Evolutionary conservation across 2,113 vertebrate genomes (phyloP).

Genomic region (Clarias magur): DNA sequence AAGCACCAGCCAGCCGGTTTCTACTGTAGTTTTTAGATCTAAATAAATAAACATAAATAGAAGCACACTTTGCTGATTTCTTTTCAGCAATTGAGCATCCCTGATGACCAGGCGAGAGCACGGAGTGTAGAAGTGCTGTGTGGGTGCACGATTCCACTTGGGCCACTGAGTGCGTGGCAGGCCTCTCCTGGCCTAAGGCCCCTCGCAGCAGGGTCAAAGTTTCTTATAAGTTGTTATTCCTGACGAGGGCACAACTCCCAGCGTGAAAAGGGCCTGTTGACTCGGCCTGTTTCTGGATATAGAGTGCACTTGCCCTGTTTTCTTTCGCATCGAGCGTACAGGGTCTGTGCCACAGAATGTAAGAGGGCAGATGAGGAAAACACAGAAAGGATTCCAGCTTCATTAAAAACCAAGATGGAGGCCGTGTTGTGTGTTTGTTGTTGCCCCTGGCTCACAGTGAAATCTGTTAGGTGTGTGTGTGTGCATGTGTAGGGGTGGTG

Average conservation of each 20-base stretch:
- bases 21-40: conserved; percentile 72
- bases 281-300: conserved; percentile 51
- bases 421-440: conserved; percentile 60
- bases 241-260: conserved; percentile 58
- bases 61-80: conserved; percentile 68
- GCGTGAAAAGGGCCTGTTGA: conserved; percentile 55
- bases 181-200: conserved; percentile 58
- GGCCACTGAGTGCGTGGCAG: conserved; percentile 55
- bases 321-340: not conserved
- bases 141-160: conserved; percentile 50
- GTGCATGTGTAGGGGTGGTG: conserved; percentile 35
- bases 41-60: conserved; percentile 71
- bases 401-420: conserved; percentile 62
- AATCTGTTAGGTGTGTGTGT: conserved; percentile 76
- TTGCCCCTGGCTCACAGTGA: conserved; percentile 49
- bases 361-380: conserved; percentile 41
- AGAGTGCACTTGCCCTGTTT: conserved; percentile 33
- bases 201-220: conserved; percentile 63
- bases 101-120: conserved; percentile 55
- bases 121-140: conserved; percentile 24
- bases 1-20: conserved; percentile 53
- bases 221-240: conserved; percentile 61
- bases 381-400: conserved; percentile 39
- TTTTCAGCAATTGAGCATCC: conserved; percentile 75
- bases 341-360: conserved; percentile 8